Percentiles rank a stretch among this genome's conserved stretches.
phyloP scores from a whole-genome alignment of 2,888 invertebrate genomes.

The Epinotia demarniana region DNA sequence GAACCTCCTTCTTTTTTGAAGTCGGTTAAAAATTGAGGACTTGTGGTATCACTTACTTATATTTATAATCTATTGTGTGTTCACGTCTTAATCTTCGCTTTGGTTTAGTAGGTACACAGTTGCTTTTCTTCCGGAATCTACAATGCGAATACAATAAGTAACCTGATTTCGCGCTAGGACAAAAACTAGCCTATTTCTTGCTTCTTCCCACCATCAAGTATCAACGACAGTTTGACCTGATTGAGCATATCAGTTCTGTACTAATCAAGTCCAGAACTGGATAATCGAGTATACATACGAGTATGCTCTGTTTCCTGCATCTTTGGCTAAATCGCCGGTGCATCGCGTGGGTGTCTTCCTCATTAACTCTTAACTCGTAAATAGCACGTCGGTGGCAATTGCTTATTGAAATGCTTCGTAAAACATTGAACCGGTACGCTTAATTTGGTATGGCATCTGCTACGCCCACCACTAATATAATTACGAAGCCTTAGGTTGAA shows the following conservation, averaged over 20 bases:
- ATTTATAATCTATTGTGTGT: too few relatives aligned
- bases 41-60: too few relatives aligned
- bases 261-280: slow-evolving; percentile 10
- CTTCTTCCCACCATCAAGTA: not conserved
- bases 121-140: too few relatives aligned
- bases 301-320: slow-evolving; percentile 60
- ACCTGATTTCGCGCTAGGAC: too few relatives aligned
- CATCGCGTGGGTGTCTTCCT: slow-evolving; percentile 73
- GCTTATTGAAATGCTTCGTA: slow-evolving; percentile 34
- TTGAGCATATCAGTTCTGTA: slow-evolving; percentile 12
- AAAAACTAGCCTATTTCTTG: too few relatives aligned
- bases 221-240: not conserved
- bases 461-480: not conserved
- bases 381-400: slow-evolving; percentile 52
- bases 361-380: slow-evolving; percentile 61
- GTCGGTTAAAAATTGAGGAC: too few relatives aligned
- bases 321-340: slow-evolving; percentile 57
- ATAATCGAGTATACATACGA: slow-evolving; percentile 40
- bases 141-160: too few relatives aligned
- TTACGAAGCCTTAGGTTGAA: not conserved
- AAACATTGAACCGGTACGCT: slow-evolving; percentile 21
- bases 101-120: too few relatives aligned
- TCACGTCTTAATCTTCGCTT: too few relatives aligned
- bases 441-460: slow-evolving; percentile 9
- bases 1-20: too few relatives aligned